These are phyloP conservation scores for Geococcyx californianus DNA, from an alignment of 2,113 vertebrate genomes.

Conservation along the genomic window DNA sequence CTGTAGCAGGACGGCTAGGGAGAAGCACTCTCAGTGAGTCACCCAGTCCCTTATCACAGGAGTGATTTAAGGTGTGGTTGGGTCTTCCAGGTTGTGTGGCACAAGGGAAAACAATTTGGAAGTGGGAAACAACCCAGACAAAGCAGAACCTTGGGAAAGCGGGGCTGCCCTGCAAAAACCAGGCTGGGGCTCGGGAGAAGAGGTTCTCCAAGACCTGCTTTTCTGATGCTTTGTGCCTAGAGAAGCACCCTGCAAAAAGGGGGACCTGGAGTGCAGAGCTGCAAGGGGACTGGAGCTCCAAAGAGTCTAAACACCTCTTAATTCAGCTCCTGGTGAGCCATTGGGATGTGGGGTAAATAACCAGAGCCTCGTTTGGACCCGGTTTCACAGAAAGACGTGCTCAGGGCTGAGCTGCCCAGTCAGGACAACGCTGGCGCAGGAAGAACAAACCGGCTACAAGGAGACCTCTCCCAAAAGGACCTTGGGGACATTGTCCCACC, in stretches of 20 bases:
- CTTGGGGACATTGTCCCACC: accelerated
- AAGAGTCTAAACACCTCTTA: neutral
- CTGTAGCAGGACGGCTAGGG: neutral
- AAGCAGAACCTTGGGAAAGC: neutral
- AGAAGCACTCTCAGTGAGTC: neutral
- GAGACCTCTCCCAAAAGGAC: neutral
- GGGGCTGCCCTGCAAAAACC: neutral
- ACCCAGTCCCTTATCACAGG: neutral
- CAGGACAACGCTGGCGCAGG: neutral
- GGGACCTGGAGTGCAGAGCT: neutral
- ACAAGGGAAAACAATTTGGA: neutral
- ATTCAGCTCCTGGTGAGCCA: accelerated
- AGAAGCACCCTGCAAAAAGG: neutral
- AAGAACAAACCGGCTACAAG: neutral
- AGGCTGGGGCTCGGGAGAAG: neutral
- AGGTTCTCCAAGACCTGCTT: neutral
- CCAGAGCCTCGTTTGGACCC: neutral
- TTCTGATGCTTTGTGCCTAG: neutral
- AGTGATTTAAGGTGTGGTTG: constrained; percentile 54
- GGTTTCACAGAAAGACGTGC: neutral
- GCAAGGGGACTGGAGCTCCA: neutral
- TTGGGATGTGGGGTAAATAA: no score
- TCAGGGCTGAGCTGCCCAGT: neutral
- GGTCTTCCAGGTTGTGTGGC: neutral
- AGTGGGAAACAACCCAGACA: neutral